Evolutionary conservation across 2,888 invertebrate genomes (phyloP), one percentile per base, ranked within the genome.

Genomic region (Caenorhabditis sulstoni): DNA sequence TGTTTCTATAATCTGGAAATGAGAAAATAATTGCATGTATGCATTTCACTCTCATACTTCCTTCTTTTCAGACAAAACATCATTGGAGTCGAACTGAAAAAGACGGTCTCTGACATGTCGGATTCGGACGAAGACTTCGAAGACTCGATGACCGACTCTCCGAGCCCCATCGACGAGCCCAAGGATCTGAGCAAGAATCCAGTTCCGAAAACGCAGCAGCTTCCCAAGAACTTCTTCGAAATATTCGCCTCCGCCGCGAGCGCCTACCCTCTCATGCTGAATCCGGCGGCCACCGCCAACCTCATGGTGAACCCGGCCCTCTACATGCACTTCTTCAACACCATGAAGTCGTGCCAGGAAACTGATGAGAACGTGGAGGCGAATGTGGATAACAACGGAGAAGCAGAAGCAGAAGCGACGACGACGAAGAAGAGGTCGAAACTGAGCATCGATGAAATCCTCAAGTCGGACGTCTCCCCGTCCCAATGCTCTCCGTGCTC

Each of bases 371-470:
- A 58, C 12, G 57, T 39, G 44, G 61, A 64, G 9, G 35, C 4
- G 7, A 29, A 7, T 7, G 3, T 29, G 29, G 37, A 12, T 12
- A 61, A 23, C 0, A 35, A 50, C 9, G 57, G 37, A 18, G 61
- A 64, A 12, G 35, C 76, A 0, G 68, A 59, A 7, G 16, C 44
- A 2, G 64, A 55, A 23, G 49, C 71, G 23, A 62, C 71, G 23
- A 62, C 57, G 4, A 45, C 73, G 14, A 79, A 76, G 55, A 85
- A 84, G 53, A 64, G 76, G 9, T 75, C 71, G 16, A 81, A 86
- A 45, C 64, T 86, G 20, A 81, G 80, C 22, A 86, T 86, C 53
- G 86, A 85, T 57, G 85, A 84, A 57, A 85, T 86, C 41, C 64
- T 86, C 44, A 83, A 83, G 55, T 52, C 66, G 12, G 78, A 78